A percentile compares a stretch with the other conserved stretches of the same genome.
Conservation (phyloP, 1,140 invertebrate species). For the Carcinoscorpius rotundicauda region DNA sequence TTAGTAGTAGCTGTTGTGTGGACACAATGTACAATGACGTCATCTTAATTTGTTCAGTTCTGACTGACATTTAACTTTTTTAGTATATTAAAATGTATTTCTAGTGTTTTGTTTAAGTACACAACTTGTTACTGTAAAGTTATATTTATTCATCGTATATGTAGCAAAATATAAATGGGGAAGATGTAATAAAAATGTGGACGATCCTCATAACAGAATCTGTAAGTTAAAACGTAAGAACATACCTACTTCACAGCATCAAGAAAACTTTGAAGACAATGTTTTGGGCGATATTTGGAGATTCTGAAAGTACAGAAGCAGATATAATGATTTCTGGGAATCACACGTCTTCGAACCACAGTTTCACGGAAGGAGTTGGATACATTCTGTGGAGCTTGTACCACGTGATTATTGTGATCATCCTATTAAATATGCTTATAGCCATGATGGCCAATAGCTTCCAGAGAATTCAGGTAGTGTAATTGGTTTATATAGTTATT, state of each 20-base stretch:
- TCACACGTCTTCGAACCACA: slow-evolving; percentile 33
- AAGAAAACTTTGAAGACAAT: slow-evolving; percentile 49
- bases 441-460: slow-evolving; percentile 63
- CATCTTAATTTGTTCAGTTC: no score
- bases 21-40: no score
- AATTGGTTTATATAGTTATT: slow-evolving; percentile 3
- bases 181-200: no score
- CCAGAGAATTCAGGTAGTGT: slow-evolving; percentile 45
- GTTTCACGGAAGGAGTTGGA: slow-evolving; percentile 46
- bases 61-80: no score
- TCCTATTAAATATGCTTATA: slow-evolving; percentile 63
- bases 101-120: no score
- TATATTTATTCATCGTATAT: no score
- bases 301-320: slow-evolving; percentile 49
- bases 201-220: no score
- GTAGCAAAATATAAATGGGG: no score
- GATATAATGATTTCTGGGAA: slow-evolving; percentile 42
- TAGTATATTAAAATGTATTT: no score
- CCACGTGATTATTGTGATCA: slow-evolving; percentile 52
- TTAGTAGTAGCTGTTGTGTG: no score
- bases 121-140: no score
- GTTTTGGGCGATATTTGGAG: slow-evolving; percentile 63
- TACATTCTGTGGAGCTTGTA: slow-evolving; percentile 50
- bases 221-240: no score
- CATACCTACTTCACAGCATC: slow-evolving; percentile 34